These are phyloP conservation scores for Epinotia nisella DNA, from an alignment of 2,888 invertebrate genomes.

Conservation along the genomic window DNA sequence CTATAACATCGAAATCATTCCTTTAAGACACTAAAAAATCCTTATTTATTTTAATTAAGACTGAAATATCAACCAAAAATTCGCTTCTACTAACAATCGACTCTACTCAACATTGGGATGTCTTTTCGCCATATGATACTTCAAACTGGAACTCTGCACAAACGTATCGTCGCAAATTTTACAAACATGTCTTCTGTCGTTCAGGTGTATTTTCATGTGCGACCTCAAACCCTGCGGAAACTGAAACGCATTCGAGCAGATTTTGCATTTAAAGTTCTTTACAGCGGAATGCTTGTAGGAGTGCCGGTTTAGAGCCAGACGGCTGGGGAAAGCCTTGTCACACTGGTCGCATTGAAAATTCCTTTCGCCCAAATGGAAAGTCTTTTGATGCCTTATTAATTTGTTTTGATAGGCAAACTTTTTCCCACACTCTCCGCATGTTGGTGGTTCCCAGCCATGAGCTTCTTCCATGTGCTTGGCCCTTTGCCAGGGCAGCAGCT, in stretches of 20 bases:
- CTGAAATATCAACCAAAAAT: no score
- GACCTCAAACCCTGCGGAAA: conserved; percentile 1
- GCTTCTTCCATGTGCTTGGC: conserved; percentile 30
- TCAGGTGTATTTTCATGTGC: conserved; percentile 40
- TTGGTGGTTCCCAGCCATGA: conserved; percentile 49
- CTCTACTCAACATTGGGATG: conserved; percentile 18
- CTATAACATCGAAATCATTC: no score
- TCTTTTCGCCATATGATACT: conserved; percentile 25
- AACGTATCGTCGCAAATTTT: conserved; percentile 30
- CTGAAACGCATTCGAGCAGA: conserved; percentile 52
- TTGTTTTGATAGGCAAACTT: conserved; percentile 45
- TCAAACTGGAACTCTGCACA: not conserved
- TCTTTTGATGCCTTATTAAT: conserved; percentile 7
- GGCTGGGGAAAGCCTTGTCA: conserved; percentile 9
- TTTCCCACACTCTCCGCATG: conserved; percentile 53
- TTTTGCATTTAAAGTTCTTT: conserved; percentile 50
- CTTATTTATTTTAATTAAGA: no score
- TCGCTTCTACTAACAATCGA: no score
- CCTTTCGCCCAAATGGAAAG: conserved; percentile 23
- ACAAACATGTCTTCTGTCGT: conserved; percentile 35
- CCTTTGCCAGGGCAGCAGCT: not conserved
- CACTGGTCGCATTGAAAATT: conserved; percentile 27
- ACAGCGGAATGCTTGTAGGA: conserved; percentile 46
- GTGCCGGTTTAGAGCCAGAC: conserved; percentile 12
- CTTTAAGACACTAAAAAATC: no score